Evolutionary conservation across 1,140 invertebrate species (phyloP).

Genomic region (Lutraria rhynchaena): DNA sequence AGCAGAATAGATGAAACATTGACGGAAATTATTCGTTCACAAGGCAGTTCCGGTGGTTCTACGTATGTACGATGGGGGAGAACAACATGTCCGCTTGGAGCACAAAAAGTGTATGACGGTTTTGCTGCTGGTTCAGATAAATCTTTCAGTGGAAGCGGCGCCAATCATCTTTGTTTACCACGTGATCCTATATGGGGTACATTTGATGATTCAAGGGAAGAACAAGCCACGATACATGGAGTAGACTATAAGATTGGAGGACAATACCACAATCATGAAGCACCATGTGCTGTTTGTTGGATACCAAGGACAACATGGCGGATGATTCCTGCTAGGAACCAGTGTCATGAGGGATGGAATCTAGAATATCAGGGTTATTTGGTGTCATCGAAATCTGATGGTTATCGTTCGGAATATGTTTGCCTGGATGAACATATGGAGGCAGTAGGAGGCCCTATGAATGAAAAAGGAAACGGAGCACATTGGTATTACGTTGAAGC

Average conservation of each 20-base stretch:
- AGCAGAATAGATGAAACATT: no score
- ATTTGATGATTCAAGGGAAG: neutral
- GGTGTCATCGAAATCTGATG: slow-evolving; percentile 37
- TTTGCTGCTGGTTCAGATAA: slow-evolving; percentile 5
- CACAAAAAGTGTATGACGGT: no score
- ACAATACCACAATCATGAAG: slow-evolving; percentile 18
- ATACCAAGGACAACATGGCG: slow-evolving; percentile 15
- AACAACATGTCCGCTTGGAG: no score
- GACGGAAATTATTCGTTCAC: no score
- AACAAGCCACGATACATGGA: neutral
- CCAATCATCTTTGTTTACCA: slow-evolving; percentile 24
- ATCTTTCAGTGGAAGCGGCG: neutral
- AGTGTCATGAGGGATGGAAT: slow-evolving; percentile 54
- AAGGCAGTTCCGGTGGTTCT: no score
- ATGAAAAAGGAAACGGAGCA: slow-evolving; percentile 11
- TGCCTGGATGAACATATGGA: slow-evolving; percentile 53
- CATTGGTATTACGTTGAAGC: slow-evolving; percentile 43
- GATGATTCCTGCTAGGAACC: slow-evolving; percentile 58
- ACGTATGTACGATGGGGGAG: no score
- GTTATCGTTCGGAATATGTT: slow-evolving; percentile 15
- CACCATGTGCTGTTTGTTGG: slow-evolving; percentile 60
- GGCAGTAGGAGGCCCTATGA: neutral
- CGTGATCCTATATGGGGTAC: slow-evolving; percentile 28
- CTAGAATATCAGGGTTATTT: slow-evolving; percentile 57
- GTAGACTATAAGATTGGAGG: slow-evolving; percentile 4